A percentile compares a stretch with the other conserved stretches of the same genome.
Conservation (phyloP, 1,140 invertebrate species). For the Drosophila kurseongensis region DNA sequence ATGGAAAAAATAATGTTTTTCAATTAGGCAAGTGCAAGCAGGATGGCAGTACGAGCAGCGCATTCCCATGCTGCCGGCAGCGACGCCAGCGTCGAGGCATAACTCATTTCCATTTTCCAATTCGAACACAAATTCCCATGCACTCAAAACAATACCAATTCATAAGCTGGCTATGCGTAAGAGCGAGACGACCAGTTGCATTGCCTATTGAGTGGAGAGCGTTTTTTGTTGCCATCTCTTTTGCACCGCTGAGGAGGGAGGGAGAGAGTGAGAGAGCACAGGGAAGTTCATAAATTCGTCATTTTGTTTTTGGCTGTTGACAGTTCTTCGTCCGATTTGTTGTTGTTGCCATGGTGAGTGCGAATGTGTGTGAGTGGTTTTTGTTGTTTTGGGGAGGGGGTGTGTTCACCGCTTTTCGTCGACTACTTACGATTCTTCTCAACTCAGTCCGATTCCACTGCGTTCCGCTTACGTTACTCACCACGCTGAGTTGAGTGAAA, state of each 20-base stretch:
- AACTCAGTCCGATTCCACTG: constrained; percentile 43
- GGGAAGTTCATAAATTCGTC: constrained; percentile 84
- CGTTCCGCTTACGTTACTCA: constrained; percentile 40
- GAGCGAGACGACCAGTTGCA: constrained; percentile 44
- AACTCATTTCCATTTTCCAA: constrained; percentile 72
- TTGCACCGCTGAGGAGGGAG: constrained; percentile 3
- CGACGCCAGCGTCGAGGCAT: constrained; percentile 44
- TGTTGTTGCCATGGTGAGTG: constrained; percentile 56
- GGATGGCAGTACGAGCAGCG: constrained; percentile 42
- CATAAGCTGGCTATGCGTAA: constrained; percentile 3
- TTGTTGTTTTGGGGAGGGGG: constrained; percentile 19
- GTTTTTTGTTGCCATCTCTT: constrained; percentile 12
- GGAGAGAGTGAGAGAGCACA: constrained; percentile 39
- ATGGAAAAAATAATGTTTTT: constrained; percentile 52
- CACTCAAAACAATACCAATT: constrained; percentile 48
- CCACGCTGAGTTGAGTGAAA: constrained; percentile 47
- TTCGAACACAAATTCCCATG: constrained; percentile 67
- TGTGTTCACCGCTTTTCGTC: constrained; percentile 52
- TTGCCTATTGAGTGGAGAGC: constrained; percentile 25
- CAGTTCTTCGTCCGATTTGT: constrained; percentile 62
- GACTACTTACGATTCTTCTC: constrained; percentile 51
- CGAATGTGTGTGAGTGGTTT: constrained; percentile 14
- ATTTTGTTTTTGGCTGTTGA: constrained; percentile 84
- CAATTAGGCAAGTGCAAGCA: constrained; percentile 59
- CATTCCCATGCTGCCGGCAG: constrained; percentile 62